These are phyloP conservation scores for Pogonomyrmex californicus DNA, from an alignment of 1,140 invertebrate species.

Conservation along the genomic window DNA sequence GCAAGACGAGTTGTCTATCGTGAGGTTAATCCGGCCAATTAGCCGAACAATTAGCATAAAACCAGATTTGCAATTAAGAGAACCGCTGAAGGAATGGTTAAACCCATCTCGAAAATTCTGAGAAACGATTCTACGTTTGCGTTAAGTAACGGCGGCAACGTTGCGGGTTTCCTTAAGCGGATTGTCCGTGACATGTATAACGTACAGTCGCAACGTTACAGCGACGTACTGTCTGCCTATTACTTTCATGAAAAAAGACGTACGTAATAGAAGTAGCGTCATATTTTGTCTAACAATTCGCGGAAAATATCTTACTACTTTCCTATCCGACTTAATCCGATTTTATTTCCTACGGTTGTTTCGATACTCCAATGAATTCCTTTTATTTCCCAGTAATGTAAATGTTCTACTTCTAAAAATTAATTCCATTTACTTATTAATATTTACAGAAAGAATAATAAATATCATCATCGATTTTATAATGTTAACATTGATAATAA, in stretches of 20 bases:
- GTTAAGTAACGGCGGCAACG: slow-evolving; percentile 12
- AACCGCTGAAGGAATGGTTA: slow-evolving; percentile 22
- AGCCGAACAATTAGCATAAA: slow-evolving; percentile 58
- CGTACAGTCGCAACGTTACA: slow-evolving; percentile 19
- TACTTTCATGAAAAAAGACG: background rate
- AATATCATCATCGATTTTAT: background rate
- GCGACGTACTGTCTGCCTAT: background rate
- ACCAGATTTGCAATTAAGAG: slow-evolving; percentile 54
- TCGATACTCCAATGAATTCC: background rate
- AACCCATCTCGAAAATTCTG: slow-evolving; percentile 47
- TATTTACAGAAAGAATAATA: background rate
- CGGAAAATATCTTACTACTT: background rate
- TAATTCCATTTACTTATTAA: background rate
- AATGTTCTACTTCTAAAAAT: background rate
- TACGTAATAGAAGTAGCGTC: background rate
- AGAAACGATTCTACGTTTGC: slow-evolving; percentile 47
- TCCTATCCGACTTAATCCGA: background rate
- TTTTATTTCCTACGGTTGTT: background rate
- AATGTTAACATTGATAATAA: background rate
- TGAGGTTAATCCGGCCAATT: background rate
- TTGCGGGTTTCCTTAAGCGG: slow-evolving; percentile 49
- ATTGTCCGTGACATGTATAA: slow-evolving; percentile 44
- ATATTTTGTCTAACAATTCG: background rate
- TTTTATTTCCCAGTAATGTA: background rate
- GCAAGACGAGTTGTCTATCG: background rate